Evolutionary conservation across 2,888 invertebrate species (phyloP).

Genomic region (Choreutis nemorana): DNA sequence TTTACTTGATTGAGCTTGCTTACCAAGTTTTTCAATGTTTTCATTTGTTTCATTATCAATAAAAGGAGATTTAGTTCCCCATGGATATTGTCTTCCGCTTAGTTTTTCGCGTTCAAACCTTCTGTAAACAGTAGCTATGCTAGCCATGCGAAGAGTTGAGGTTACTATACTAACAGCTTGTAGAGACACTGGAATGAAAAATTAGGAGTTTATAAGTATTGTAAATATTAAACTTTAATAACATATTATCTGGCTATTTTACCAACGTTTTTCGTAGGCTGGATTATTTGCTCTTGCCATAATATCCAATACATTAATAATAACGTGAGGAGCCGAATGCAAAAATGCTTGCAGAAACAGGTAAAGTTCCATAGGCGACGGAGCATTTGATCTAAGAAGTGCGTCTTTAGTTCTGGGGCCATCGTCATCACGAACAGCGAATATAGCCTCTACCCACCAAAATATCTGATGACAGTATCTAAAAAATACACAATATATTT

Average conservation of each 20-base stretch:
- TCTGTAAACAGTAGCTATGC: slow-evolving; percentile 75
- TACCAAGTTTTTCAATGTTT: slow-evolving; percentile 14
- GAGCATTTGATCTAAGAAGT: slow-evolving; percentile 64
- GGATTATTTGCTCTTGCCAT: slow-evolving; percentile 66
- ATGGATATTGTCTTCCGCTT: slow-evolving; percentile 76
- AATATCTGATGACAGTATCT: slow-evolving; percentile 79
- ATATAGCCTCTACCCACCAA: slow-evolving; percentile 77
- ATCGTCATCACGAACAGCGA: slow-evolving; percentile 55
- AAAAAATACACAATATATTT: slow-evolving; percentile 10
- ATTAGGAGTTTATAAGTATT: no score
- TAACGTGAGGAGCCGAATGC: slow-evolving; percentile 78
- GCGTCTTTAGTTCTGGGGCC: slow-evolving; percentile 69
- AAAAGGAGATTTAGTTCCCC: slow-evolving; percentile 51
- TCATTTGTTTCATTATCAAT: slow-evolving; percentile 31
- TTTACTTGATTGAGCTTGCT: slow-evolving; percentile 11
- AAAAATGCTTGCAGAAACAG: slow-evolving; percentile 80
- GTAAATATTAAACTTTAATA: background rate
- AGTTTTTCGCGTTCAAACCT: slow-evolving; percentile 81
- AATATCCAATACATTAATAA: slow-evolving; percentile 62
- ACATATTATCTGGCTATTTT: slow-evolving; percentile 1
- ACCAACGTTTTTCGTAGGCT: slow-evolving; percentile 70
- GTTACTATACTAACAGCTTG: slow-evolving; percentile 73
- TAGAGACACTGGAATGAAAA: slow-evolving; percentile 63
- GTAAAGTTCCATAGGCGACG: slow-evolving; percentile 78
- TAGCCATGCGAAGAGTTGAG: slow-evolving; percentile 73